Conservation (phyloP, 2,888 invertebrate species). For the Schizaphis graminum region DNA sequence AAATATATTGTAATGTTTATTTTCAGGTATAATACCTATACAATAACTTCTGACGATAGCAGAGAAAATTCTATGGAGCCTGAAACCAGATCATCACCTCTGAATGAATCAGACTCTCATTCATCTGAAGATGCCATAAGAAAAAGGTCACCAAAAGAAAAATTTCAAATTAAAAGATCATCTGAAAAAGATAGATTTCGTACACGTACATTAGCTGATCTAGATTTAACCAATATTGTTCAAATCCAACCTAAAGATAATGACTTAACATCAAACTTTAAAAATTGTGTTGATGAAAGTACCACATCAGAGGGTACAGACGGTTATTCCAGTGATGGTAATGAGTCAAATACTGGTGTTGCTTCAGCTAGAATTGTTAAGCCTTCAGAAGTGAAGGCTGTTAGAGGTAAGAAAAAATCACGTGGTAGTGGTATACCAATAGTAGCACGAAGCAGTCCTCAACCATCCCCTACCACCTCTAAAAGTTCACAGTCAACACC, state of each 20-base stretch:
- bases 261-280: not conserved
- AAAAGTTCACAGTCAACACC: slow-evolving; percentile 66
- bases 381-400: slow-evolving; percentile 66
- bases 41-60: slow-evolving; percentile 74
- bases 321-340: slow-evolving; percentile 47
- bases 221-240: slow-evolving; percentile 65
- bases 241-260: slow-evolving; percentile 47
- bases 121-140: slow-evolving; percentile 65
- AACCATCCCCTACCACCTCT: not conserved
- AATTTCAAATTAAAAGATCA: slow-evolving; percentile 71
- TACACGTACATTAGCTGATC: slow-evolving; percentile 78
- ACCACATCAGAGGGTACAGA: slow-evolving; percentile 54
- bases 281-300: slow-evolving; percentile 24
- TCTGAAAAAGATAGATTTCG: slow-evolving; percentile 82
- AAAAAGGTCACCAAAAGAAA: slow-evolving; percentile 67
- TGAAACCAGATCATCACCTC: slow-evolving; percentile 73
- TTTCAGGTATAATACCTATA: slow-evolving; percentile 78
- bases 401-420: slow-evolving; percentile 67
- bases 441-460: slow-evolving; percentile 64
- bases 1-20: slow-evolving; percentile 32
- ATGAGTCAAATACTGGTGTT: slow-evolving; percentile 61
- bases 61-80: slow-evolving; percentile 79
- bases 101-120: slow-evolving; percentile 68
- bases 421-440: slow-evolving; percentile 67
- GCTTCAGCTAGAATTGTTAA: slow-evolving; percentile 66